Conservation (phyloP, 2,888 invertebrate genomes). For the Norana najaformis region DNA sequence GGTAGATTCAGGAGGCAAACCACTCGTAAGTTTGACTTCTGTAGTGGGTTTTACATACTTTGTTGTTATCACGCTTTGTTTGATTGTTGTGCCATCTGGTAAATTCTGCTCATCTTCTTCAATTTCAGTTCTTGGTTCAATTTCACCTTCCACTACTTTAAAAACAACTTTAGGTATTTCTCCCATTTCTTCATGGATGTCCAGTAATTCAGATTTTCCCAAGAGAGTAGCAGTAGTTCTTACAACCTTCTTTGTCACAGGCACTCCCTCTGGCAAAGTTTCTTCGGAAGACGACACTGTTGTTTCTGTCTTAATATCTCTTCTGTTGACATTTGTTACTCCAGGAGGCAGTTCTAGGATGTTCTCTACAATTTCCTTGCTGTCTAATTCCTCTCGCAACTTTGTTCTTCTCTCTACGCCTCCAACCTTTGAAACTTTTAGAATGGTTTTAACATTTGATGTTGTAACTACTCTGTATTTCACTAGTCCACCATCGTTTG, state of each 20-base stretch:
- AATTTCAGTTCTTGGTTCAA: constrained; percentile 28
- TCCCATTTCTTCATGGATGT: not conserved
- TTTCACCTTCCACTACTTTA: constrained; percentile 31
- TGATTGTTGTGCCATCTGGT: constrained; percentile 26
- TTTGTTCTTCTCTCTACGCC: constrained; percentile 21
- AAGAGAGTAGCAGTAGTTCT: constrained; percentile 29
- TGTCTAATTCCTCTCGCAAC: constrained; percentile 35
- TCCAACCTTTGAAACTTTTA: constrained; percentile 23
- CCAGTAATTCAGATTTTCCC: not conserved
- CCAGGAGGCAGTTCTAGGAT: constrained; percentile 30
- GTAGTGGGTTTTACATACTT: constrained; percentile 8
- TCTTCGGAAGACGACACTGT: constrained; percentile 29
- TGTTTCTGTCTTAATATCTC: constrained; percentile 30
- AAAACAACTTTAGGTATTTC: constrained; percentile 25
- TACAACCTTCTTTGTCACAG: constrained; percentile 34
- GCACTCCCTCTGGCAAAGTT: constrained; percentile 35
- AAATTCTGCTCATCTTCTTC: constrained; percentile 30
- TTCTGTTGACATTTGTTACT: constrained; percentile 24
- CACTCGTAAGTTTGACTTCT: constrained; percentile 14
- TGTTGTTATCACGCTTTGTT: constrained; percentile 10
- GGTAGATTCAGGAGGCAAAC: not conserved
- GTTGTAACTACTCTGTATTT: constrained; percentile 38
- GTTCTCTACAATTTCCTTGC: constrained; percentile 38
- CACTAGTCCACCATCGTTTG: constrained; percentile 23
- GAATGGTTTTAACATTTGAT: constrained; percentile 33